phyloP scores from a whole-genome alignment of 2,888 invertebrate species.

The Ornithoptera priamus region DNA sequence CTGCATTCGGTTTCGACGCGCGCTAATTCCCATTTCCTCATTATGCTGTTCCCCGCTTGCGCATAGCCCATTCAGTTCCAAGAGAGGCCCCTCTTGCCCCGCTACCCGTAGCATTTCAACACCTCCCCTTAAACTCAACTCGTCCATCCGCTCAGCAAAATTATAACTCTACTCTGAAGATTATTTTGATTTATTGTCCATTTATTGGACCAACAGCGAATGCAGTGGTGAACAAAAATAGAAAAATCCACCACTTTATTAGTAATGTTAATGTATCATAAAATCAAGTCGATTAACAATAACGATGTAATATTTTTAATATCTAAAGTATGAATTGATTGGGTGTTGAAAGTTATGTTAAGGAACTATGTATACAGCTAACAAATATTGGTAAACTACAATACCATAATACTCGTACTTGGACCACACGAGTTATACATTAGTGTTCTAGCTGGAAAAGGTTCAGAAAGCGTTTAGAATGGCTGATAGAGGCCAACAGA shows the following conservation, averaged over 20 bases:
- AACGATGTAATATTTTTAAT: slow-evolving; percentile 19
- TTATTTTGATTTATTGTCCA: slow-evolving; percentile 75
- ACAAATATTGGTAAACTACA: not conserved
- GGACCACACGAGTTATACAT: not conserved
- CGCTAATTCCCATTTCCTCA: slow-evolving; percentile 80
- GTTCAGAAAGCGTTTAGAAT: slow-evolving; percentile 1
- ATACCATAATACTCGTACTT: not conserved
- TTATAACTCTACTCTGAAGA: slow-evolving; percentile 66
- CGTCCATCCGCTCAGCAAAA: slow-evolving; percentile 54
- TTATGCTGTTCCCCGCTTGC: slow-evolving; percentile 62
- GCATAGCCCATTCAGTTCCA: slow-evolving; percentile 61
- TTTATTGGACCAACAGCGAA: slow-evolving; percentile 65
- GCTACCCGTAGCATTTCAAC: slow-evolving; percentile 40
- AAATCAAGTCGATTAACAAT: slow-evolving; percentile 40
- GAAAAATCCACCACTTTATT: slow-evolving; percentile 44
- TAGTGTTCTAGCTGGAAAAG: not conserved
- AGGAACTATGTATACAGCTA: not conserved
- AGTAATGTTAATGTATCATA: slow-evolving; percentile 39
- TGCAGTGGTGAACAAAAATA: slow-evolving; percentile 51
- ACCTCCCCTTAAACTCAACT: slow-evolving; percentile 46
- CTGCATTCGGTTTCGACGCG: slow-evolving; percentile 66
- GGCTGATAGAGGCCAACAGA: slow-evolving; percentile 65
- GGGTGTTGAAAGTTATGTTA: not conserved
- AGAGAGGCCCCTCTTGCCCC: slow-evolving; percentile 36
- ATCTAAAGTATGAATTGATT: not conserved